Base-by-base conservation (phyloP, 2,888 invertebrate species). In the Camptogramma bilineatum region DNA sequence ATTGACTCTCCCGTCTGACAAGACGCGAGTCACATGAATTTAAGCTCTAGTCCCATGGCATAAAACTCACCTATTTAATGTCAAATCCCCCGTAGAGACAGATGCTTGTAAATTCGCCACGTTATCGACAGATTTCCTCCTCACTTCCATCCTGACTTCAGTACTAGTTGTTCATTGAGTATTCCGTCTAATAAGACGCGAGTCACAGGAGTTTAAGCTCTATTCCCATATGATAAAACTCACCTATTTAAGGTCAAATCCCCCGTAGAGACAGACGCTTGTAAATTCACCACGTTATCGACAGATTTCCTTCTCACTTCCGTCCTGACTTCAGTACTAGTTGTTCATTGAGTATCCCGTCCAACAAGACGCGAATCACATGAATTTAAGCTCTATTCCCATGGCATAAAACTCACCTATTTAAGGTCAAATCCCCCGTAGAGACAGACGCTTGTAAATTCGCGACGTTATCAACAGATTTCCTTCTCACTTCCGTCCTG, bases 61-160 rank as follows among this genome's bases (percentile, higher is more conserved):
- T n/a, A n/a, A 52, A 13, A 69, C 74, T 52, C 52, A 88, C 86
- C 83, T 85, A 51, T 83, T 85, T 31, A 71, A 55, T 10, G 84
- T 88, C 61, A 91, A 79, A 68, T 92, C 90, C 0, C 90, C 90
- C 0, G 90, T 84, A 5, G 91, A 91, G 16, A 86, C 90, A 0
- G 91, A 88, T 0, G 86, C 80, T 69, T 91, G 91, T 44, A 91
- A 64, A 52, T 83, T 81, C 18, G 64, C 74, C 0, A 73, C 61
- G 18, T 72, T 77, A 21, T 83, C 85, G 0, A 79, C 72, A 0
- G 85, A 76, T 56, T 84, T 85, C 62, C 85, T 62, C 28, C 73
- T 54, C 1, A 68, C 69, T 48, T 62, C 73, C 0, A 8, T 70
- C 0, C 84, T 72, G 1, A 70, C 54, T 4, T 78, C 78, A n/a